Conservation (phyloP, 2,888 invertebrate species). For the Automeris io region DNA sequence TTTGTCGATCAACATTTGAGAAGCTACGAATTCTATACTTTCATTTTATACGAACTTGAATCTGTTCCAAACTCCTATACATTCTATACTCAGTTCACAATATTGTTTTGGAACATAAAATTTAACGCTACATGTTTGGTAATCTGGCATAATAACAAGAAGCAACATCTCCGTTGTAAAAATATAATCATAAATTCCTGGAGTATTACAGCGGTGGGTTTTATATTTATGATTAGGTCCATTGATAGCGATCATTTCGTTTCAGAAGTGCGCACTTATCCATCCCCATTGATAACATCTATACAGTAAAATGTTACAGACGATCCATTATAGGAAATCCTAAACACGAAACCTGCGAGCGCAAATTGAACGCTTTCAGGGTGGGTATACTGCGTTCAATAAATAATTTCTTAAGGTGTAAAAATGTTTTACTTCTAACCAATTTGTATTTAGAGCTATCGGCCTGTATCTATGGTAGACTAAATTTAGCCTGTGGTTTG, state of each 20-base stretch:
- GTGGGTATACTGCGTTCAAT: background rate
- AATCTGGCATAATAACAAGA: background rate
- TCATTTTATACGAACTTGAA: too few relatives aligned
- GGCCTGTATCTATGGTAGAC: too few relatives aligned
- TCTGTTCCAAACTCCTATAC: too few relatives aligned
- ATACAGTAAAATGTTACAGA: slow-evolving; percentile 33
- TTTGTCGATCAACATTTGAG: too few relatives aligned
- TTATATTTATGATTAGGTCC: slow-evolving; percentile 57
- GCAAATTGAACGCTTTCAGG: slow-evolving; percentile 10
- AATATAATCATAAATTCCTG: slow-evolving; percentile 11
- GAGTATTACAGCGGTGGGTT: slow-evolving; percentile 34
- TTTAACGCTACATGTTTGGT: slow-evolving; percentile 14
- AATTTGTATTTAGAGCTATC: too few relatives aligned
- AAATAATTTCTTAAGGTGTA: background rate
- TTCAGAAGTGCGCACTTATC: slow-evolving; percentile 41
- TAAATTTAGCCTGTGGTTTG: too few relatives aligned
- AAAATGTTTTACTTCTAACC: too few relatives aligned
- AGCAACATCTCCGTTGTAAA: background rate
- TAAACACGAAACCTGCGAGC: slow-evolving; percentile 22
- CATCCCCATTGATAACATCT: slow-evolving; percentile 45
- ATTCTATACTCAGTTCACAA: too few relatives aligned
- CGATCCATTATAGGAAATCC: slow-evolving; percentile 37
- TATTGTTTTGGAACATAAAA: too few relatives aligned
- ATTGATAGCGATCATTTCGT: slow-evolving; percentile 44
- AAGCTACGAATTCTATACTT: too few relatives aligned